phyloP scores from a whole-genome alignment of 2,113 vertebrate species.

The Leptobrachium leishanense region DNA sequence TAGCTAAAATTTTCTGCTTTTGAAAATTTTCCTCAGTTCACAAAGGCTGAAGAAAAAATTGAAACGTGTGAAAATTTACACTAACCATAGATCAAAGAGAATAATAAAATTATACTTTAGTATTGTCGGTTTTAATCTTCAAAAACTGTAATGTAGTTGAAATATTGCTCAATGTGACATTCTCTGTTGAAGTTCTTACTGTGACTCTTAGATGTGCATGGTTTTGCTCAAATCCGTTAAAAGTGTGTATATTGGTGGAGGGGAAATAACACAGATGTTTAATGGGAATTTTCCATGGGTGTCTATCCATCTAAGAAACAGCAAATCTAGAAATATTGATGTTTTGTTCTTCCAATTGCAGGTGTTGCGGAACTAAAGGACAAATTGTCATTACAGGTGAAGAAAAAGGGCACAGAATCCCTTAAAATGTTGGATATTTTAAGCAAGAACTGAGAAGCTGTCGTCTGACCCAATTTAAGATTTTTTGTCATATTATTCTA shows the following conservation, averaged over 20 bases:
- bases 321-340: conserved; percentile 32
- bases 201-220: background rate
- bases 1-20: too few species aligned
- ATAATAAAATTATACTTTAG: too few species aligned
- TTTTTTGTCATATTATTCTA: conserved; percentile 48
- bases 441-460: conserved; percentile 36
- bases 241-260: background rate
- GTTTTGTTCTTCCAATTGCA: conserved; percentile 22
- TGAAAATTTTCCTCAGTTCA: too few species aligned
- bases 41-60: too few species aligned
- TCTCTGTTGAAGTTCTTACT: too few species aligned
- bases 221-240: conserved; percentile 4
- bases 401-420: conserved; percentile 28
- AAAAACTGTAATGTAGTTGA: too few species aligned
- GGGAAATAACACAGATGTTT: conserved; percentile 16
- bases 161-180: too few species aligned
- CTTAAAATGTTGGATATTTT: conserved; percentile 44
- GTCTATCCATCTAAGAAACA: conserved; percentile 25
- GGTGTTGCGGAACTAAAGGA: conserved; percentile 34
- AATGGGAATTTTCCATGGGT: conserved; percentile 23
- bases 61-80: too few species aligned
- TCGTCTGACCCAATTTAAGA: conserved; percentile 43
- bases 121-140: too few species aligned
- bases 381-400: conserved; percentile 44
- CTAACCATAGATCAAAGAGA: too few species aligned